Percentiles rank a stretch among this genome's conserved stretches.
Evolutionary conservation across 1,140 invertebrate species (phyloP).

Genomic region (Lamellibrachia luymesi): DNA sequence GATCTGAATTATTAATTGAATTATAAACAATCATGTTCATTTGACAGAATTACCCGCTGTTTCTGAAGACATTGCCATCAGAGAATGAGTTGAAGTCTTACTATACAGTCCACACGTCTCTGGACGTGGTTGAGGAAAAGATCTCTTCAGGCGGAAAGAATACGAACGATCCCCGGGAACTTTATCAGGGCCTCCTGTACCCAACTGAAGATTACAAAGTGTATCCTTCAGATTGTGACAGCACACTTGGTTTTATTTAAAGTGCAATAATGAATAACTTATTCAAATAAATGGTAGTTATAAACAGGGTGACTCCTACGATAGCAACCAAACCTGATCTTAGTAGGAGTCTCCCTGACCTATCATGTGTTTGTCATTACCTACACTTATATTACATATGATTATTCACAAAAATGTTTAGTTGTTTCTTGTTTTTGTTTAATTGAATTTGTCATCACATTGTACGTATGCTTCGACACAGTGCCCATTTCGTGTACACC

Average conservation of each 20-base stretch:
- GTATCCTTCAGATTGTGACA: constrained; percentile 63
- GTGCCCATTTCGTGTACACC: too few species aligned
- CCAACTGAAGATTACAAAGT: constrained; percentile 97
- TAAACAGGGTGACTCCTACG: too few species aligned
- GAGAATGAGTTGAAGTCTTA: constrained; percentile 79
- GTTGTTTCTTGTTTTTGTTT: too few species aligned
- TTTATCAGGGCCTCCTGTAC: constrained; percentile 88
- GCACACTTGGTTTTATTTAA: neutral
- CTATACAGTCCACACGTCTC: constrained; percentile 88
- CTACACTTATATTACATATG: too few species aligned
- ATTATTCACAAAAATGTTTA: too few species aligned
- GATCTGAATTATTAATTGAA: neutral
- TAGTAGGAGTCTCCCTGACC: too few species aligned
- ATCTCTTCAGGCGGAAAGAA: constrained; percentile 68
- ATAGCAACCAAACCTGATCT: too few species aligned
- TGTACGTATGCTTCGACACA: too few species aligned
- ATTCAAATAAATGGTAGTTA: too few species aligned
- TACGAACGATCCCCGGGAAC: constrained; percentile 67
- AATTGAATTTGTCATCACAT: too few species aligned
- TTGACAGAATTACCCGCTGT: constrained; percentile 79
- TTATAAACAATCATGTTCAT: constrained; percentile 15
- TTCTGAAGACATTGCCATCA: constrained; percentile 72
- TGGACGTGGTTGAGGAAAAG: constrained; percentile 93
- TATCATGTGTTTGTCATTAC: too few species aligned
- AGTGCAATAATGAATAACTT: too few species aligned